A percentile compares a stretch with the other conserved stretches of the same genome.
Evolutionary conservation across 2,113 vertebrate genomes (phyloP).

Genomic region (Hemibagrus wyckioides): DNA sequence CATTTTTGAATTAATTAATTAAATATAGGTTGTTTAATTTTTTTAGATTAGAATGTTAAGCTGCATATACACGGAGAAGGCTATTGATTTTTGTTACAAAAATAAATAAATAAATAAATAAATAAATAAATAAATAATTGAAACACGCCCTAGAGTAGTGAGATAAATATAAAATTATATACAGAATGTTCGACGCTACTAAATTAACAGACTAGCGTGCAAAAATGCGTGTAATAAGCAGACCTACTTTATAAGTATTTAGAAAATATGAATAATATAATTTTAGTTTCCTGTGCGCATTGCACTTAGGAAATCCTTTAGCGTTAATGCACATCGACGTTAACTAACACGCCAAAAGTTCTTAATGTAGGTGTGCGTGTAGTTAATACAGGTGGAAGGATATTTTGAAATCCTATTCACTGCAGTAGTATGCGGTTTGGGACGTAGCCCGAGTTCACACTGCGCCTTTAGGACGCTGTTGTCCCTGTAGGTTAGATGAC

Average conservation of each 20-base stretch:
- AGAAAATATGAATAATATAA: background rate
- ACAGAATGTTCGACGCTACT: background rate
- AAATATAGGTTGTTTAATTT: background rate
- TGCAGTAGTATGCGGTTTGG: conserved; percentile 23
- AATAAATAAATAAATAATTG: background rate
- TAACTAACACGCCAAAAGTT: background rate
- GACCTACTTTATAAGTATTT: background rate
- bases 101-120: background rate
- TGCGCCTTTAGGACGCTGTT: background rate
- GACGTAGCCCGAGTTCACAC: conserved; percentile 6
- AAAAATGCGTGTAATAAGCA: background rate
- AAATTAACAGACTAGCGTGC: background rate
- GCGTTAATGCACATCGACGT: background rate
- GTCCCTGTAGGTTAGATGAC: background rate
- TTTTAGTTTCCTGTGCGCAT: no score
- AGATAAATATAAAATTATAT: background rate
- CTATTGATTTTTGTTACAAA: background rate
- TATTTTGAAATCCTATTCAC: background rate
- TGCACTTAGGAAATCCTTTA: background rate
- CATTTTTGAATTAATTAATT: background rate
- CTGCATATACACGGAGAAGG: background rate
- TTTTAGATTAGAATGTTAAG: background rate
- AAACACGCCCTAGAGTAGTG: background rate
- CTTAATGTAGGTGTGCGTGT: background rate
- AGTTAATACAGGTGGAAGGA: background rate